Evolutionary conservation across 2,888 invertebrate species (phyloP).

Genomic region (Dolichopus griseipennis): DNA sequence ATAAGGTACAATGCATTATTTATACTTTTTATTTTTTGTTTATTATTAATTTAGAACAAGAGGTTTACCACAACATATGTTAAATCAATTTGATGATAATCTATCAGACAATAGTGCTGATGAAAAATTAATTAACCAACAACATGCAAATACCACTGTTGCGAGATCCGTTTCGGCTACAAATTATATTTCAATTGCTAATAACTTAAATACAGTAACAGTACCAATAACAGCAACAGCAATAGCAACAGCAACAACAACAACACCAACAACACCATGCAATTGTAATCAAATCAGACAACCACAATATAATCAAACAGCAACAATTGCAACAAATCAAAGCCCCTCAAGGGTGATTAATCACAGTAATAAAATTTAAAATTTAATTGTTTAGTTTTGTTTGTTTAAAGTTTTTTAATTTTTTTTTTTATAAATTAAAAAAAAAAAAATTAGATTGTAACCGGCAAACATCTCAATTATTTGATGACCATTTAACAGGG

Average conservation of each 20-base stretch:
- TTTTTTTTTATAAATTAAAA: background rate
- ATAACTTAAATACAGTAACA: background rate
- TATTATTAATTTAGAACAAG: slow-evolving; percentile 31
- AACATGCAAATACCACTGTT: slow-evolving; percentile 15
- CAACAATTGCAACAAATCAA: background rate
- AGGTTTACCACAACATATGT: slow-evolving; percentile 46
- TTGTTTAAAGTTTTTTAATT: too few species aligned
- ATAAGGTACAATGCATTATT: slow-evolving; percentile 11
- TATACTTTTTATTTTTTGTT: slow-evolving; percentile 1
- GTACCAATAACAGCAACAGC: background rate
- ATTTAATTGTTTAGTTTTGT: background rate
- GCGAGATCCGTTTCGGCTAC: slow-evolving; percentile 15
- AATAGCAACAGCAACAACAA: background rate
- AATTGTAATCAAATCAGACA: slow-evolving; percentile 5
- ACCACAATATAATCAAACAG: background rate
- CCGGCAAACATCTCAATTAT: background rate
- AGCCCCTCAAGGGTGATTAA: background rate
- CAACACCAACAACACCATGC: background rate
- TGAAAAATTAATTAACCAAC: slow-evolving; percentile 31
- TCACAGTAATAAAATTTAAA: slow-evolving; percentile 7
- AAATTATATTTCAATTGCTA: background rate
- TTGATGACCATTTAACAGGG: background rate
- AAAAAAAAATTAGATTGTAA: too few species aligned
- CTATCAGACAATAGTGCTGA: slow-evolving; percentile 36
- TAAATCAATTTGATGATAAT: slow-evolving; percentile 37